phyloP scores from a whole-genome alignment of 2,888 invertebrate species.

The Dilophus febrilis region DNA sequence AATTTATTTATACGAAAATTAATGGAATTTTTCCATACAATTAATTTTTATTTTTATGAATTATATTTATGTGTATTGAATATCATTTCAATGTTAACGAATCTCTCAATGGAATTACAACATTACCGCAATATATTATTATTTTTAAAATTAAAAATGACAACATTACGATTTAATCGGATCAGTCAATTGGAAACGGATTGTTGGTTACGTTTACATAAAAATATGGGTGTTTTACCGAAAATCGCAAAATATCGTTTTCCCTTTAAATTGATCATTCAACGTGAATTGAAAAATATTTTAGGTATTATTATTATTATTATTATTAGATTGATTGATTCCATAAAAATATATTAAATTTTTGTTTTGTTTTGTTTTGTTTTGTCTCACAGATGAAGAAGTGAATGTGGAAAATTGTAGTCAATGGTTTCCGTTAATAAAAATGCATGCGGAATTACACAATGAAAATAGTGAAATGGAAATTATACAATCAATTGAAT shows the following conservation, averaged over 20 bases:
- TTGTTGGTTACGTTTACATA: slow-evolving; percentile 25
- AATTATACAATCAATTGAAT: slow-evolving; percentile 21
- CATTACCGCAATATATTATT: slow-evolving; percentile 25
- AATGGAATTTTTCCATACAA: slow-evolving; percentile 2
- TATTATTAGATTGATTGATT: neutral
- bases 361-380: neutral
- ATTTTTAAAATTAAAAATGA: slow-evolving; percentile 28
- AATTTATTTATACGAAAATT: slow-evolving; percentile 15
- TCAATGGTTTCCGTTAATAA: slow-evolving; percentile 28
- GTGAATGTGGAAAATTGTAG: slow-evolving; percentile 27
- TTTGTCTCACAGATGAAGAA: slow-evolving; percentile 19
- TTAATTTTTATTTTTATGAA: slow-evolving; percentile 29
- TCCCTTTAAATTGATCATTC: slow-evolving; percentile 26
- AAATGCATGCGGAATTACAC: slow-evolving; percentile 23
- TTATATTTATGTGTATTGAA: slow-evolving; percentile 27
- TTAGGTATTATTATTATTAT: slow-evolving; percentile 7
- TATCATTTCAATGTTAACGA: slow-evolving; percentile 22
- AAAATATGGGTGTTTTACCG: slow-evolving; percentile 24
- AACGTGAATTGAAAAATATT: slow-evolving; percentile 21
- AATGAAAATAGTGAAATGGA: slow-evolving; percentile 16
- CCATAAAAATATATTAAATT: neutral
- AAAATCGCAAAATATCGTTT: slow-evolving; percentile 29
- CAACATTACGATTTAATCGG: slow-evolving; percentile 20
- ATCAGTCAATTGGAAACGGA: slow-evolving; percentile 26
- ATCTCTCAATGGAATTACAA: slow-evolving; percentile 23